Evolutionary conservation across 2,888 invertebrate genomes (phyloP).

Genomic region (Limenitis arthemis): DNA sequence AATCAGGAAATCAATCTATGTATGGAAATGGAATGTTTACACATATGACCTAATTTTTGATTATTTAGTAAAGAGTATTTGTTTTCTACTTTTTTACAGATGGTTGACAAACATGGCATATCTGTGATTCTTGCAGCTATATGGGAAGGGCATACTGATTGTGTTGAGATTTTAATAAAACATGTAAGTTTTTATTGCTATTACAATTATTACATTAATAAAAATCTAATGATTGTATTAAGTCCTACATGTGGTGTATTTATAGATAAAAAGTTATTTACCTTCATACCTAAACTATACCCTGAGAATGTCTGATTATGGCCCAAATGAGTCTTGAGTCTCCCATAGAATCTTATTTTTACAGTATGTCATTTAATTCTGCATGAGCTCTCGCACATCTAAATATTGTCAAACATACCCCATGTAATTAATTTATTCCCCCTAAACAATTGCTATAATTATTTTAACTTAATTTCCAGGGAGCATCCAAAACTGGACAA

Average conservation of each 20-base stretch:
- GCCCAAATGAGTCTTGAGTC: too few species aligned
- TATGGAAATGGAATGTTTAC: too few species aligned
- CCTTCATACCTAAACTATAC: too few species aligned
- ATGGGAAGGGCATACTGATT: slow-evolving; percentile 96
- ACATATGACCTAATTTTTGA: too few species aligned
- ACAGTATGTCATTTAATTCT: neutral
- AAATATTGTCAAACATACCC: too few species aligned
- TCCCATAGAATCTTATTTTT: neutral
- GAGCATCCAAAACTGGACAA: slow-evolving; percentile 84
- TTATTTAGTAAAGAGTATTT: neutral
- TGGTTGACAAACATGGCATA: slow-evolving; percentile 95
- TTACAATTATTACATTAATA: too few species aligned
- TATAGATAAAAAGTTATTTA: too few species aligned
- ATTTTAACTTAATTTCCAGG: slow-evolving; percentile 61
- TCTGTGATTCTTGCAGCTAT: slow-evolving; percentile 94
- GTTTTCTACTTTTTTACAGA: slow-evolving; percentile 68
- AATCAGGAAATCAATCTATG: too few species aligned
- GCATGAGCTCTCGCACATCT: too few species aligned
- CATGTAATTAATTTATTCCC: neutral
- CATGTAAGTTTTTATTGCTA: slow-evolving; percentile 74
- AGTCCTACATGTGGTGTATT: too few species aligned
- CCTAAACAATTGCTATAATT: slow-evolving; percentile 3
- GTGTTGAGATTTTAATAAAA: slow-evolving; percentile 89
- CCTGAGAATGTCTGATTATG: too few species aligned
- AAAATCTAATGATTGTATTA: too few species aligned